A percentile compares a stretch with the other conserved stretches of the same genome.
These are phyloP conservation scores for Phenacoccus solenopsis DNA, from an alignment of 1,140 invertebrate genomes.

Conservation along the genomic window DNA sequence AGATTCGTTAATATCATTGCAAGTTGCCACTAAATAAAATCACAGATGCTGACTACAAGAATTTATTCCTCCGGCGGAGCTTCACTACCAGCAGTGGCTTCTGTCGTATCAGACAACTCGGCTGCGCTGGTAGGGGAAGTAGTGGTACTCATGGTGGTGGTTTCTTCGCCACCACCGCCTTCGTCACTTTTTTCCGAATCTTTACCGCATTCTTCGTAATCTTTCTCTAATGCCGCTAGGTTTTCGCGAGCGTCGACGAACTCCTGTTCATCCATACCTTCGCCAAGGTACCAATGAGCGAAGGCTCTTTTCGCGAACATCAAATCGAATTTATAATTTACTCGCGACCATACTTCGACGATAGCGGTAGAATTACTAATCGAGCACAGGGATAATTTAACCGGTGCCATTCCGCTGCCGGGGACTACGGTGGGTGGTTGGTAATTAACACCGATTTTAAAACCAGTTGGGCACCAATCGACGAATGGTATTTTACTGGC, in stretches of 20 bases:
- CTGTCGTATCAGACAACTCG: background rate
- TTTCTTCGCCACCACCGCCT: background rate
- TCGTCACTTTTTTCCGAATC: conserved; percentile 29
- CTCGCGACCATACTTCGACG: conserved; percentile 50
- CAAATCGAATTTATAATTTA: conserved; percentile 70
- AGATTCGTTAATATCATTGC: no score
- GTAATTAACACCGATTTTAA: conserved; percentile 40
- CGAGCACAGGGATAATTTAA: conserved; percentile 51
- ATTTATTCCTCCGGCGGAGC: no score
- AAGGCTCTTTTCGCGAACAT: conserved; percentile 51
- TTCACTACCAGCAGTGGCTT: background rate
- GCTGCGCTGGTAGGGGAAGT: background rate
- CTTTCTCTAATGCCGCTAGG: conserved; percentile 46
- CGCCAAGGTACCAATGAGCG: conserved; percentile 46
- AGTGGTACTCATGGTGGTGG: background rate
- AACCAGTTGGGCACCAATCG: conserved; percentile 47
- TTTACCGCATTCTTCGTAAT: conserved; percentile 41
- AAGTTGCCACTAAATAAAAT: no score
- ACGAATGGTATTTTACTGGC: conserved; percentile 47
- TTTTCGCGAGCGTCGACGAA: conserved; percentile 53
- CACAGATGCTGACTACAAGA: no score
- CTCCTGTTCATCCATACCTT: conserved; percentile 66
- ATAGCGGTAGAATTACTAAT: conserved; percentile 71
- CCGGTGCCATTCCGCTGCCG: conserved; percentile 44
- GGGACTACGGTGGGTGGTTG: conserved; percentile 56